Conservation (phyloP, 2,888 invertebrate genomes). For the Coleophora deauratella region DNA sequence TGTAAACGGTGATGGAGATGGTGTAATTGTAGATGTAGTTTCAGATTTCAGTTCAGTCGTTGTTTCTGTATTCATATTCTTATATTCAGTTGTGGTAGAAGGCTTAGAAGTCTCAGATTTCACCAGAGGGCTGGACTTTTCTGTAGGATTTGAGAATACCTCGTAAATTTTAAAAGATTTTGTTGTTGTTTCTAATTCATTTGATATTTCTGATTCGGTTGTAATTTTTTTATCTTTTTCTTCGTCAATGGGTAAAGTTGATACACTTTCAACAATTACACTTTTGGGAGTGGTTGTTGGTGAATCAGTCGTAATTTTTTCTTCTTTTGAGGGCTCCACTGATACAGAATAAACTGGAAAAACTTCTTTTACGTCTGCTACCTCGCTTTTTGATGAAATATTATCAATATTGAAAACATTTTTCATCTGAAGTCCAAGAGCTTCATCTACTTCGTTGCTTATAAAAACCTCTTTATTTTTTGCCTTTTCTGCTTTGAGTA, state of each 20-base stretch:
- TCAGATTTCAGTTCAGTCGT: constrained; percentile 53
- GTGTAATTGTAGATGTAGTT: constrained; percentile 47
- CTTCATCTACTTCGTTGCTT: constrained; percentile 66
- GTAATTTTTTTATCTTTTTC: constrained; percentile 31
- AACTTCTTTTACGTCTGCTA: constrained; percentile 33
- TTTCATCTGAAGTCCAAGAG: constrained; percentile 32
- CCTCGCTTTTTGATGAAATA: constrained; percentile 20
- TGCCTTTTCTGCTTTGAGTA: constrained; percentile 45
- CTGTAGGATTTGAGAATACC: constrained; percentile 43
- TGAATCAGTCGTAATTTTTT: constrained; percentile 18
- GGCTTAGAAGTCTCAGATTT: constrained; percentile 4
- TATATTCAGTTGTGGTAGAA: constrained; percentile 17
- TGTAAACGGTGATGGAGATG: constrained; percentile 31
- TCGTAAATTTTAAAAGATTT: constrained; percentile 55
- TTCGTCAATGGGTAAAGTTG: constrained; percentile 46
- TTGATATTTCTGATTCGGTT: constrained; percentile 33
- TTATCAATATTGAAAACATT: constrained; percentile 29
- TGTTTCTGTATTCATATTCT: constrained; percentile 22
- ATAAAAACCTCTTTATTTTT: constrained; percentile 57
- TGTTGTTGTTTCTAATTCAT: constrained; percentile 46
- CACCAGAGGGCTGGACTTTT: constrained; percentile 24
- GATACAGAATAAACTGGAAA: constrained; percentile 40
- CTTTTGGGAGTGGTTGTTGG: constrained; percentile 26
- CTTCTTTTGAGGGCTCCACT: constrained; percentile 27
- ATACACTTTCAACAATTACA: constrained; percentile 53